Evolutionary conservation across 2,113 vertebrate species (phyloP), one percentile per base, ranked within the genome.

Genomic region (Onychostoma macrolepis): DNA sequence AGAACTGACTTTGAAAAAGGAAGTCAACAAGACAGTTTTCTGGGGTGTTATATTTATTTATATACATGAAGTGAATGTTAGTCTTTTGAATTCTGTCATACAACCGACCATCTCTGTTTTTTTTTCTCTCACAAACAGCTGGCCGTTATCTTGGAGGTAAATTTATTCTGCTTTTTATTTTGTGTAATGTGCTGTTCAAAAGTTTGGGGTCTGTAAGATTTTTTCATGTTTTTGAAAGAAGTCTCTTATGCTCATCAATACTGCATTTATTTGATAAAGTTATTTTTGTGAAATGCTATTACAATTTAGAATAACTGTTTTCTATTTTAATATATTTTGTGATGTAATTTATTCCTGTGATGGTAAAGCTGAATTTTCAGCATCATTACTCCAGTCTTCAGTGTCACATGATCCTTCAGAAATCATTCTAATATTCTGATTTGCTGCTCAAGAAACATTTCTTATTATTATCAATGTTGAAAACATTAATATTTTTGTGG

Each of bases 61-160:
- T 21, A 9, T 4, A 36, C 19, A 36, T 4, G 9, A 33, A 4
- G 8, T 15, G 26, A 24, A 8, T 61, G 50, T 38, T 58, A 76
- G 6, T 76, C 41, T 76, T 76, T 76, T 80, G 67, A 5, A 71
- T 71, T 71, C 30, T 71, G 3, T 71, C 19, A 72, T 38, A 38
- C n/a, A n/a, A n/a, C 2, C 11, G 2, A n/a, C 6, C 24, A 67
- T 56, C 36, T 86, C 6, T 33, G 7, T 15, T 10, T 83, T 65
- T 75, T 78, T 48, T 48, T 4, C 50, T 17, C 4, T 61, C 50
- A 36, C 30, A 24, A 78, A 36, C 86, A 89, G 88, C 78, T 43
- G 89, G 86, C 0, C 80, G 75, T 77, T 89, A 86, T 63, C 74
- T 84, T 6, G 89, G 87, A 83, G 89, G 89, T 90, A 69, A 86